Conservation (phyloP, 2,113 vertebrate species). For the Trematomus loennbergii region DNA sequence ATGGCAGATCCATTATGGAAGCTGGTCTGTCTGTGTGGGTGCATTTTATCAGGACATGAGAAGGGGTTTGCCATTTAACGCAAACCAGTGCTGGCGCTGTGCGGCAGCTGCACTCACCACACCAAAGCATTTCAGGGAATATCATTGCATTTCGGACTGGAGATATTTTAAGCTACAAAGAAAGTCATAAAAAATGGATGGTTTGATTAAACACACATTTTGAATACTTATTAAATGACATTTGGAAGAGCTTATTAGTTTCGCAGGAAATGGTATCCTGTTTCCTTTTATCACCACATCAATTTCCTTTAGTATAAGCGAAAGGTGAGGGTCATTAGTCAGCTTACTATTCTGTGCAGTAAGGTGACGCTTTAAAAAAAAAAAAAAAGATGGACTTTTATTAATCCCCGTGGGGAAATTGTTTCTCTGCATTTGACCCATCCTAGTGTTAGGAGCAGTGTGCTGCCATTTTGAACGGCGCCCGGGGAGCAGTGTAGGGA, state of each 20-base stretch:
- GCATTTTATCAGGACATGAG: constrained; percentile 80
- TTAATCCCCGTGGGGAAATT: no score
- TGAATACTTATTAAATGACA: constrained; percentile 20
- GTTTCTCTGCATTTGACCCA: no score
- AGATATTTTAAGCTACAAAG: constrained; percentile 52
- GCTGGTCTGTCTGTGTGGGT: constrained; percentile 77
- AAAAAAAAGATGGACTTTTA: no score
- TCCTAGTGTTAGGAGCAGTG: no score
- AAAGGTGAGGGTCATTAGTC: background rate
- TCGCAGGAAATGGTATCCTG: constrained; percentile 7
- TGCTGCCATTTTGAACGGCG: no score
- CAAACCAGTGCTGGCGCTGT: constrained; percentile 30
- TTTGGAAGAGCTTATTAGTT: constrained; percentile 16
- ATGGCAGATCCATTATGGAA: constrained; percentile 80
- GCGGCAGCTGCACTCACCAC: constrained; percentile 24
- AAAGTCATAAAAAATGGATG: constrained; percentile 10
- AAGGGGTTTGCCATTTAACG: constrained; percentile 74
- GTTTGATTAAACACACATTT: constrained; percentile 24
- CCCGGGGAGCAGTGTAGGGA: no score
- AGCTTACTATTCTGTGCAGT: background rate
- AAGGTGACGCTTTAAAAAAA: constrained; percentile 1
- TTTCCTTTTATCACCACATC: constrained; percentile 17
- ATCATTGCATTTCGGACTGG: constrained; percentile 28
- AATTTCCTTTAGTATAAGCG: constrained; percentile 10
- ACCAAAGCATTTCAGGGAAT: constrained; percentile 22